These are phyloP conservation scores for Myripristis murdjan DNA, from an alignment of 2,797 vertebrate species.

Conservation along the genomic window DNA sequence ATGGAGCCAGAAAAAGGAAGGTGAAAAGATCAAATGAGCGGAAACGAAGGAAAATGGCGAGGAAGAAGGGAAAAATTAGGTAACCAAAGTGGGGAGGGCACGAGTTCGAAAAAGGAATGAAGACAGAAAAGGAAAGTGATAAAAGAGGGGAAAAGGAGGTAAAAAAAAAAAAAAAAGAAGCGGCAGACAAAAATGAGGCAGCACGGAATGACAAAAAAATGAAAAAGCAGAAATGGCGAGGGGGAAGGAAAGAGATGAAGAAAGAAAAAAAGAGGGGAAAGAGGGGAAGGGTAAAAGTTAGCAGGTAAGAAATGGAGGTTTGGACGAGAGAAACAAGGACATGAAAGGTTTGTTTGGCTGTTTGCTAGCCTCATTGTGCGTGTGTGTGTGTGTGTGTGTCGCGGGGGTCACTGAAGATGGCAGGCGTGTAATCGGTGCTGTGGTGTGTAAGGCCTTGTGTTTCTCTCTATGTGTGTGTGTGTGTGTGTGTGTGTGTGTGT, in stretches of 20 bases:
- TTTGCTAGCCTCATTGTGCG: slow-evolving; percentile 1
- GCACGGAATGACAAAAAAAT: neutral
- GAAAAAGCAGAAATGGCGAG: too few species aligned
- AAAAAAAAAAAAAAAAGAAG: neutral
- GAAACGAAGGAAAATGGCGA: too few species aligned
- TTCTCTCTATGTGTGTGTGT: too few species aligned
- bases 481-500: too few species aligned
- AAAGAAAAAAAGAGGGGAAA: neutral
- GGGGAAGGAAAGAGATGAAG: too few species aligned
- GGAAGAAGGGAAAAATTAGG: too few species aligned
- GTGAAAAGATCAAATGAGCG: too few species aligned
- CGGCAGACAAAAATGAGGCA: neutral
- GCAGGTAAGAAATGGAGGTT: neutral
- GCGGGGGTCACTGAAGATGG: slow-evolving; percentile 80
- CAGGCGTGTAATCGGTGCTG: slow-evolving; percentile 82
- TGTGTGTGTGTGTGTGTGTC: slow-evolving; percentile 47
- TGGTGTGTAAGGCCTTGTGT: slow-evolving; percentile 50
- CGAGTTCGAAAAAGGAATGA: too few species aligned
- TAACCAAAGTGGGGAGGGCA: too few species aligned
- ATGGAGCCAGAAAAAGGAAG: too few species aligned
- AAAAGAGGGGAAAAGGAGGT: too few species aligned
- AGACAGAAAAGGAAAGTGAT: too few species aligned
- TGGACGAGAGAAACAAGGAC: neutral
- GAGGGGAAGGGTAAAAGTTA: slow-evolving; percentile 8
- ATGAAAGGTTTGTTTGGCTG: neutral